phyloP scores from a whole-genome alignment of 2,797 vertebrate species.

The Phoxinus dragarum region DNA sequence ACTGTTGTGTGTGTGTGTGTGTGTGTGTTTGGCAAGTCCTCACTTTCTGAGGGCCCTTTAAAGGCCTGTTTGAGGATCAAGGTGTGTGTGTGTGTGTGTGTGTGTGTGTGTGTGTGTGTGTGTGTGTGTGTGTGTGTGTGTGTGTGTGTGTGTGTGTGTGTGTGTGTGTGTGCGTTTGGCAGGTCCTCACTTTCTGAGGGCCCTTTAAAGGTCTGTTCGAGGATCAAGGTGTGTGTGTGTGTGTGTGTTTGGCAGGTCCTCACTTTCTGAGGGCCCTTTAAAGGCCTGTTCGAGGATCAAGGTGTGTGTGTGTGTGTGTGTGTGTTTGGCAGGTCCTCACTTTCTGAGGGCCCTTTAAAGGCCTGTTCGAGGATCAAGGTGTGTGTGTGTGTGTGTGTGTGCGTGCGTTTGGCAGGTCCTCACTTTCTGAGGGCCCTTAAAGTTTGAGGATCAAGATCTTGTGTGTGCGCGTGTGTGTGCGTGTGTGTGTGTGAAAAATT shows the following conservation, averaged over 20 bases:
- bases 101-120: too few species aligned
- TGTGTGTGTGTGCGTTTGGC: too few species aligned
- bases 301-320: too few species aligned
- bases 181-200: too few species aligned
- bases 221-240: neutral
- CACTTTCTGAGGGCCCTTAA: too few species aligned
- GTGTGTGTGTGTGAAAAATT: constrained; percentile 37
- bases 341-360: too few species aligned
- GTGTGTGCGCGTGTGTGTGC: constrained; percentile 63
- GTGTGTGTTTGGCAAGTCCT: neutral
- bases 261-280: too few species aligned
- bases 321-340: too few species aligned
- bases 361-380: neutral
- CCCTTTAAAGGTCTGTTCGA: neutral
- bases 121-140: constrained; percentile 28
- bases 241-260: too few species aligned
- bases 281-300: neutral
- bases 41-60: too few species aligned
- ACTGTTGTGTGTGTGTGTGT: constrained; percentile 64
- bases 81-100: too few species aligned
- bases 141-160: constrained; percentile 53
- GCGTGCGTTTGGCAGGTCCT: too few species aligned
- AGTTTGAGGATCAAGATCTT: constrained; percentile 8
- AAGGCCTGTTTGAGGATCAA: neutral
- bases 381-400: constrained; percentile 56